Evolutionary conservation across 2,113 vertebrate species (phyloP).

Genomic region (Cyprinodon tularosa): DNA sequence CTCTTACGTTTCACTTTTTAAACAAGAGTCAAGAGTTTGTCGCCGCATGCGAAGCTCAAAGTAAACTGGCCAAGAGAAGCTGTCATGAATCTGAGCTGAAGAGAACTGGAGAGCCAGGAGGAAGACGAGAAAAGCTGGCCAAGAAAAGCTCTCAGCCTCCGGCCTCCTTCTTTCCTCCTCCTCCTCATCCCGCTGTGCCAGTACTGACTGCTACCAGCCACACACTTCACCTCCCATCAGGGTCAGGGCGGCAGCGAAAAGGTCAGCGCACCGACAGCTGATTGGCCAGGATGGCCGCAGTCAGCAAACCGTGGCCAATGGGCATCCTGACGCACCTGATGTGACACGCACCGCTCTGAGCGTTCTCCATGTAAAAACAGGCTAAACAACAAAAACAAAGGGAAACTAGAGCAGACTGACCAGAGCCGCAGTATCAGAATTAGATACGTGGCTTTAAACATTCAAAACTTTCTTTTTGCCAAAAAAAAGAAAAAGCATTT

Average conservation of each 20-base stretch:
- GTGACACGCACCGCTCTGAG: conserved; percentile 71
- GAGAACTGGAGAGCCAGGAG: conserved; percentile 45
- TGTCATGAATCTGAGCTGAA: conserved; percentile 60
- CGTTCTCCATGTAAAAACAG: conserved; percentile 49
- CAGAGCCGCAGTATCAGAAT: conserved; percentile 44
- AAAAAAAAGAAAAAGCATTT: not conserved
- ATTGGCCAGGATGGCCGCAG: conserved; percentile 65
- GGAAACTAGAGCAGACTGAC: conserved; percentile 49
- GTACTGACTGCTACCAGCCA: conserved; percentile 79
- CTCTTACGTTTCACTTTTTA: conserved; percentile 43
- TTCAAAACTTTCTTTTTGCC: conserved; percentile 7
- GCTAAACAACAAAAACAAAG: conserved; percentile 48
- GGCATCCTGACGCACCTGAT: conserved; percentile 78
- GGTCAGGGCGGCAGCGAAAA: conserved; percentile 72
- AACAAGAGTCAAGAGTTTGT: conserved; percentile 50
- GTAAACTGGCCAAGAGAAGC: conserved; percentile 53
- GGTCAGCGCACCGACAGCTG: conserved; percentile 75
- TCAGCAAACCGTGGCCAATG: conserved; percentile 68
- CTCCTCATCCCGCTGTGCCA: conserved; percentile 66
- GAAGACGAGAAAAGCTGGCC: conserved; percentile 60
- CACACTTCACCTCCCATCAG: conserved; percentile 79
- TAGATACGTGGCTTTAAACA: conserved; percentile 30
- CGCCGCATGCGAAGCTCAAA: conserved; percentile 52
- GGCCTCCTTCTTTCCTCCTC: conserved; percentile 59
- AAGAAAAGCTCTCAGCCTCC: conserved; percentile 71